Evolutionary conservation across 2,113 vertebrate species (phyloP).

Genomic region (Ibidorhyncha struthersii): DNA sequence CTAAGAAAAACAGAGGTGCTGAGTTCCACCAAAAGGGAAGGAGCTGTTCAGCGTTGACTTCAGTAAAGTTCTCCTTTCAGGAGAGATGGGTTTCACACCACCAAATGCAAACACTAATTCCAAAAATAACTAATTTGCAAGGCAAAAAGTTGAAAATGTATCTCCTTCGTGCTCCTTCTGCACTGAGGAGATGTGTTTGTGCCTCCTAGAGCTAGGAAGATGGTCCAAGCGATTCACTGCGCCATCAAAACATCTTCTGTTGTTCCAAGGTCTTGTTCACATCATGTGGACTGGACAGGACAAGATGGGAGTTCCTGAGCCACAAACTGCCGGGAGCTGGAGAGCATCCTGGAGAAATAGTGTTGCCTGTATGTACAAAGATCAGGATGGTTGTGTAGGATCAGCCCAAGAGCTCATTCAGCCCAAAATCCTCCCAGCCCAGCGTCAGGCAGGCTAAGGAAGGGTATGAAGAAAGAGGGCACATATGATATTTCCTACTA

Average conservation of each 20-base stretch:
- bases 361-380: neutral
- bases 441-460: neutral
- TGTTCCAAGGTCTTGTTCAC: neutral
- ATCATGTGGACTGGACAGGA: neutral
- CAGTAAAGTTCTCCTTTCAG: neutral
- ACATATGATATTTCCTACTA: no score
- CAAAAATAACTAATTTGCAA: neutral
- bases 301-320: neutral
- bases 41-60: neutral
- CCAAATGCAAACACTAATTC: neutral
- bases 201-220: neutral
- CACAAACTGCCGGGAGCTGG: neutral
- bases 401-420: neutral
- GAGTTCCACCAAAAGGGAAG: neutral
- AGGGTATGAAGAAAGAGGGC: neutral
- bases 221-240: neutral
- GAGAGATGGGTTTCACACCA: neutral
- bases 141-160: neutral
- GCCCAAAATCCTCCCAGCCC: neutral
- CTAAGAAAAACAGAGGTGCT: neutral
- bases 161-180: neutral
- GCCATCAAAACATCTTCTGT: neutral
- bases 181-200: neutral
- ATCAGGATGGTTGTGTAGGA: neutral
- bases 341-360: neutral